Conservation (phyloP, 53 echinoderm and acorn worm species). For the Pentamera pediparva region DNA sequence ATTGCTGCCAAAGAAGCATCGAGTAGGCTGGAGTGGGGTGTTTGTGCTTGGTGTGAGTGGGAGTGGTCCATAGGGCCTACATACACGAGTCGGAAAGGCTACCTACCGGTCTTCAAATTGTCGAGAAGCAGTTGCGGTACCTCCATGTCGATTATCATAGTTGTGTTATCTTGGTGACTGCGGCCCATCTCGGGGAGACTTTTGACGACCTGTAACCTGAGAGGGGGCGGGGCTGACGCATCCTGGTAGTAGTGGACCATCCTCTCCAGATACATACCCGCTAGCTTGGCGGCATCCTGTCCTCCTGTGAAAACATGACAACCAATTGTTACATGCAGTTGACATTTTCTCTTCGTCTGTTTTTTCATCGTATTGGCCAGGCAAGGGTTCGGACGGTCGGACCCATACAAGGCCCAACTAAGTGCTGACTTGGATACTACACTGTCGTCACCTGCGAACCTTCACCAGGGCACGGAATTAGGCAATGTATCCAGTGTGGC, state of each 20-base stretch:
- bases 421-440: too few species aligned
- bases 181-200: conserved; percentile 73
- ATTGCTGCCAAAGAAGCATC: too few species aligned
- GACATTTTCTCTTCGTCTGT: too few species aligned
- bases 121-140: not conserved
- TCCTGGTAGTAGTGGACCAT: conserved; percentile 31
- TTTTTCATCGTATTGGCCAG: not conserved
- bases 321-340: not conserved
- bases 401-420: too few species aligned
- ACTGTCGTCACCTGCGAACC: too few species aligned
- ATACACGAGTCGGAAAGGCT: not conserved
- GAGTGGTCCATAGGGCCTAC: too few species aligned
- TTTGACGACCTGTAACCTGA: conserved; percentile 60
- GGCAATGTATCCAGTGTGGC: too few species aligned
- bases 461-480: too few species aligned
- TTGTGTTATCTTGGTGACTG: conserved; percentile 57
- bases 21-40: too few species aligned
- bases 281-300: conserved; percentile 61
- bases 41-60: too few species aligned
- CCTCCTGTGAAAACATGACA: conserved; percentile 48
- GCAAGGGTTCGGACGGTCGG: too few species aligned
- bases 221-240: conserved; percentile 17
- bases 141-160: not conserved
- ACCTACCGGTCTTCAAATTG: not conserved
- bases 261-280: conserved; percentile 51